Percentiles rank a stretch among this genome's conserved stretches.
Evolutionary conservation across 2,888 invertebrate species (phyloP).

Genomic region (Agrochola litura): DNA sequence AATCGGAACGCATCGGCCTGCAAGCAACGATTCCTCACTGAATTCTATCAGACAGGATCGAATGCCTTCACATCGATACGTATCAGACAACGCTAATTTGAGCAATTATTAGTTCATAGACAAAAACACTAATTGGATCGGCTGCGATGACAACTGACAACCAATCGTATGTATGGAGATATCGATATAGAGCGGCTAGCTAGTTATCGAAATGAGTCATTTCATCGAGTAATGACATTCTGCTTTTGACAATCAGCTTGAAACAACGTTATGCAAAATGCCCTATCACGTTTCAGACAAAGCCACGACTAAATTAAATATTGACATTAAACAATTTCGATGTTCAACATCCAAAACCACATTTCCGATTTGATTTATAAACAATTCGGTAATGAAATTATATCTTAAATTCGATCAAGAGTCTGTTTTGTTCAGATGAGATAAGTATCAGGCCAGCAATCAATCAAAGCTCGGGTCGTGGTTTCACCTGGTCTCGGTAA

Average conservation of each 20-base stretch:
- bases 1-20: constrained; percentile 62
- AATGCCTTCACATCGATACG: constrained; percentile 74
- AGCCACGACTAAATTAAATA: constrained; percentile 9
- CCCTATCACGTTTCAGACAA: constrained; percentile 8
- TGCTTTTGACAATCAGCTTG: constrained; percentile 14
- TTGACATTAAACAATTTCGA: constrained; percentile 12
- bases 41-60: constrained; percentile 68
- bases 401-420: constrained; percentile 77
- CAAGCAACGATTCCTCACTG: constrained; percentile 53
- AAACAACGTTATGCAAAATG: constrained; percentile 30
- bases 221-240: background rate
- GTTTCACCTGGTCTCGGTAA: constrained; percentile 76
- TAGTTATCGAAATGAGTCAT: constrained; percentile 5
- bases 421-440: constrained; percentile 75
- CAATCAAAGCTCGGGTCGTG: constrained; percentile 75
- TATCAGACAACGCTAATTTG: constrained; percentile 76
- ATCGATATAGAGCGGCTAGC: background rate
- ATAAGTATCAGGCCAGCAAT: constrained; percentile 78
- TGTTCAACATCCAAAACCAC: constrained; percentile 15
- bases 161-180: background rate
- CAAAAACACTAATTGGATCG: constrained; percentile 71
- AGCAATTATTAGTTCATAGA: constrained; percentile 77
- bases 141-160: constrained; percentile 29
- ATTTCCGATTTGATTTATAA: constrained; percentile 55
- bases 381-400: constrained; percentile 72